A percentile compares a stretch with the other conserved stretches of the same genome.
Evolutionary conservation across 2,113 vertebrate species (phyloP).

Genomic region (Pseudorectes ferrugineus): DNA sequence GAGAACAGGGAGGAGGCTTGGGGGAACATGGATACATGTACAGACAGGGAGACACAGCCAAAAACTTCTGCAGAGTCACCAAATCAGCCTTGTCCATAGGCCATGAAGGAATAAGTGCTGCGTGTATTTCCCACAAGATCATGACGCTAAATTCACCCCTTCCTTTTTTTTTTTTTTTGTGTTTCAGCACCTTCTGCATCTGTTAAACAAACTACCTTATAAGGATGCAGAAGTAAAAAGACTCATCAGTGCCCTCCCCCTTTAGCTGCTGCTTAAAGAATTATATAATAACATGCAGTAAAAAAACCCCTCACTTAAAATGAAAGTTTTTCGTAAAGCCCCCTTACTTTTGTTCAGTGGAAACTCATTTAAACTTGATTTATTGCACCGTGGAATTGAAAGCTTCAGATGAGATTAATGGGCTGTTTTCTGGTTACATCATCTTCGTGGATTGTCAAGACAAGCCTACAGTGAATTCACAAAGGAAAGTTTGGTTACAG

Average conservation of each 20-base stretch:
- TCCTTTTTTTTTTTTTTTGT: fast-evolving
- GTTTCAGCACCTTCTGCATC: background rate
- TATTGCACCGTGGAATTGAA: constrained; percentile 51
- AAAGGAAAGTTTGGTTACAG: constrained; percentile 36
- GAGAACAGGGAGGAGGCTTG: background rate
- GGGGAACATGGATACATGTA: background rate
- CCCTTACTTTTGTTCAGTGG: constrained; percentile 28
- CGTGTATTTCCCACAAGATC: background rate
- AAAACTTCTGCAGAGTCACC: background rate
- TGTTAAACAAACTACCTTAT: background rate
- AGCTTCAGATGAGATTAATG: constrained; percentile 56
- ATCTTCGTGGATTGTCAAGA: constrained; percentile 56
- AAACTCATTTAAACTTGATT: constrained; percentile 65
- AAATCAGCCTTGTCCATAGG: background rate
- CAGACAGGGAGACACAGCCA: background rate
- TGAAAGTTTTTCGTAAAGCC: background rate
- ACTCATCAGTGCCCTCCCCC: background rate
- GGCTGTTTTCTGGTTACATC: constrained; percentile 64
- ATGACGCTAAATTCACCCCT: background rate
- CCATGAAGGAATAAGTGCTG: background rate
- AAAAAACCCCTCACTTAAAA: background rate
- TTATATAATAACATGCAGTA: background rate
- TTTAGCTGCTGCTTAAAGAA: background rate
- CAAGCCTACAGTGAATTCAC: constrained; percentile 40
- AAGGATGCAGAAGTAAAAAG: background rate